Percentiles rank a stretch among this genome's conserved stretches.
These are phyloP conservation scores for Sanderia malayensis DNA, from an alignment of 30 jellyfish, hydroid and myxozoan species.

Conservation along the genomic window DNA sequence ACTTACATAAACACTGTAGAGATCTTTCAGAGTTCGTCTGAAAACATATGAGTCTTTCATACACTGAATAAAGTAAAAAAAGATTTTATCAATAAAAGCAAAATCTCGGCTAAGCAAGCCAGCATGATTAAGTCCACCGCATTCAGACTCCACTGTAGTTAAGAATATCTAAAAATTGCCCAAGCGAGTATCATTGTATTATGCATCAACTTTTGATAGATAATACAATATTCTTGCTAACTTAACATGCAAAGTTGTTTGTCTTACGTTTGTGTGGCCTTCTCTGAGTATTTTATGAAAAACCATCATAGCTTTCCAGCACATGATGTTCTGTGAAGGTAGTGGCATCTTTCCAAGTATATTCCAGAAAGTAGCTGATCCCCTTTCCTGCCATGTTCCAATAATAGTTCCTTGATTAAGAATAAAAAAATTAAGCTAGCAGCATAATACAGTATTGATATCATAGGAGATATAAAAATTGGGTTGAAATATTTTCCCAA, in stretches of 20 bases:
- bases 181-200: too few relatives aligned
- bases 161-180: too few relatives aligned
- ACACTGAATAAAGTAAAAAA: constrained; percentile 39
- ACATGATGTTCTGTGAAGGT: constrained; percentile 80
- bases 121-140: too few relatives aligned
- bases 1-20: constrained; percentile 79
- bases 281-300: constrained; percentile 75
- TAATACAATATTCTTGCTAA: too few relatives aligned
- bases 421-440: neutral
- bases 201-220: too few relatives aligned
- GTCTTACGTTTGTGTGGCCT: constrained; percentile 82
- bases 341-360: constrained; percentile 81
- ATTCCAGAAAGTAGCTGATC: constrained; percentile 81
- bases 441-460: too few relatives aligned
- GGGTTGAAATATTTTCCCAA: too few relatives aligned
- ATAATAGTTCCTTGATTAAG: constrained; percentile 60
- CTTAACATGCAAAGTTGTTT: too few relatives aligned
- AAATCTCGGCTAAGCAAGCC: neutral
- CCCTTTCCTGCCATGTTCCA: constrained; percentile 95
- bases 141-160: too few relatives aligned
- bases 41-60: constrained; percentile 82
- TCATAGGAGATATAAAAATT: too few relatives aligned
- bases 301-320: constrained; percentile 89
- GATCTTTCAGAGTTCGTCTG: constrained; percentile 74
- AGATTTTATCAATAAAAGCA: neutral